Evolutionary conservation across 1,140 invertebrate species (phyloP), one percentile per base, ranked within the genome.

Genomic region (Dolichoris vasculosae): DNA sequence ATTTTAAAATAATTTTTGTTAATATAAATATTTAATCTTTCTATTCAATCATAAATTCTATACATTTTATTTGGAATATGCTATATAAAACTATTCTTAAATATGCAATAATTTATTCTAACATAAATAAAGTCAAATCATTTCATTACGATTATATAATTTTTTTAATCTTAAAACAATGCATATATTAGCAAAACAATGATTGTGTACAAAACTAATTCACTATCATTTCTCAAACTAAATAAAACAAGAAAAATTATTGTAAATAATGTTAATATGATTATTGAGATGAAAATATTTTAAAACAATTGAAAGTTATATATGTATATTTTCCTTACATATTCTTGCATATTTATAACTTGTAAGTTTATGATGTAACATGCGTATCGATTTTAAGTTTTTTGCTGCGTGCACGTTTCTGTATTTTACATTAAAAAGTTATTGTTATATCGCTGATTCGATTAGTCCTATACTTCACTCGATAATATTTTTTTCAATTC

Each of bases 341-440:
- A 73, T 30, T 4, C 32, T 38, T 46, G 76, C 26, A 35, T 23
- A 4, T 30, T 2, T 67, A 26, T 26, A 43, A 43, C 17, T 46
- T 13, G 71, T 26, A 17, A 75, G 43, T 75, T 75, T 43, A 40
- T 30, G 13, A 80, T n/a, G 59, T 9, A 23, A 0, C 8, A n/a
- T 35, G 20, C 8, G 26, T 48, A 76, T 83, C n/a, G 55, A 77
- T 83, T 83, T 35, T 73, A 35, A 63, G 40, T 26, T 8, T 59
- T 23, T 43, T 51, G 26, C 35, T 64, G 1, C 55, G n/a, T 38
- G 30, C 7, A 38, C 17, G 67, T 11, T 38, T 59, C 11, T 83
- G 11, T 2, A 15, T 63, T 84, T 79, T 63, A 40, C 71, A 67
- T 85, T 76, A 82, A 86, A 86, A 86, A 77, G 40, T 82, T 86